Evolutionary conservation across 2,797 vertebrate species (phyloP).

Genomic region (Corythornis leucogaster): DNA sequence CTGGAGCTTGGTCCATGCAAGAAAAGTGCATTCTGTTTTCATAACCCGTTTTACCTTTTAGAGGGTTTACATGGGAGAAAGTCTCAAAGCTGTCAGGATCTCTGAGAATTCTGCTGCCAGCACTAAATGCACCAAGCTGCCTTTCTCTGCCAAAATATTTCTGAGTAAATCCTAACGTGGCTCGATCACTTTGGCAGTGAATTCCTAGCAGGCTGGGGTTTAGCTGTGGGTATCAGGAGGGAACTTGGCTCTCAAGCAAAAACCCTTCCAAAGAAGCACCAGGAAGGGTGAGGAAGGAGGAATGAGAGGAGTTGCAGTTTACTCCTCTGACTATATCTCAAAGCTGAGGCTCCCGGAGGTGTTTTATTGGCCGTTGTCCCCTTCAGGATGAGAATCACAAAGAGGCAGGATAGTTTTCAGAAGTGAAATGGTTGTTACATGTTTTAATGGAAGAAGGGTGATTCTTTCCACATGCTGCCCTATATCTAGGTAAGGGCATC

Average conservation of each 20-base stretch:
- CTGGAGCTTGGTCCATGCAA: background rate
- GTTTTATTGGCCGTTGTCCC: background rate
- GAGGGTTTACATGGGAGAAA: constrained; percentile 6
- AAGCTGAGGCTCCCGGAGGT: background rate
- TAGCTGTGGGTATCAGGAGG: constrained; percentile 3
- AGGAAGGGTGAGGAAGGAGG: background rate
- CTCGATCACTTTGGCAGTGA: constrained; percentile 55
- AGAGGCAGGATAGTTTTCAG: background rate
- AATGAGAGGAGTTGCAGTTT: background rate
- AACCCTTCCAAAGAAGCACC: background rate
- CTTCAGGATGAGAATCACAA: background rate
- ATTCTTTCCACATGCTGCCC: background rate
- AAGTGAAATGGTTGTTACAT: background rate
- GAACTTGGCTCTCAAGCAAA: background rate
- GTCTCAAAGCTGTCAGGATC: constrained; percentile 48
- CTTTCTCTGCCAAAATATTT: constrained; percentile 52
- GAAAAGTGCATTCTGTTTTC: constrained; percentile 41
- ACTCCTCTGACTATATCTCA: background rate
- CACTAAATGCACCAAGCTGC: background rate
- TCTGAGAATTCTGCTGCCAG: constrained; percentile 52
- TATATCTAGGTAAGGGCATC: background rate
- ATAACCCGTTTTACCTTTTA: constrained; percentile 30
- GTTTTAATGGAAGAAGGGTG: background rate
- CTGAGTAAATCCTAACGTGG: constrained; percentile 54
- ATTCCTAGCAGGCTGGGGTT: background rate